Base-by-base conservation (phyloP, 2,888 invertebrate genomes). In the Notodonta dromedarius region DNA sequence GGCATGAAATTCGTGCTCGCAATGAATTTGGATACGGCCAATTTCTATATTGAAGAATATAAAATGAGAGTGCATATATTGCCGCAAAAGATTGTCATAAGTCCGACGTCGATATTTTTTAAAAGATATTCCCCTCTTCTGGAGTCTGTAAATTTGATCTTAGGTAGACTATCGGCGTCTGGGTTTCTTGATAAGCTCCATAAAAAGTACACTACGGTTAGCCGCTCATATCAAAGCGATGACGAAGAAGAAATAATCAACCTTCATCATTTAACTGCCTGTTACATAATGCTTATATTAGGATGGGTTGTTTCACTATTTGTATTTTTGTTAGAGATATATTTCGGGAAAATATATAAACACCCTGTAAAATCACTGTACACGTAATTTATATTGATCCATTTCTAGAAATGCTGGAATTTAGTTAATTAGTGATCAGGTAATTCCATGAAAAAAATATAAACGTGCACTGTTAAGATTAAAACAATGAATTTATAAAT, bases 61-160 rank as follows among this genome's bases (percentile, higher is more conserved):
- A 78, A 78, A 14, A 64, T 80, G 12, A 65, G 69, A 0, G 70
- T 89, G 51, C 83, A 88, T 60, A 79, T 89, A 48, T 62, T 91
- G 56, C 74, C 82, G 0, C 76, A 86, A 59, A 79, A 63, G 61
- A 66, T 92, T n/a, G 61, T 84, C 0, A 73, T 64, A 14, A 82
- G 79, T 60, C 91, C 90, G 0, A 74, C 81, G 0, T 87, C 84
- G 2, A 63, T 91, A 70, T 91, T 85, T 74, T 89, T 87, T 46
- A 91, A 91, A 67, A 91, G 88, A 62, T 87, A 78, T 67, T 91
- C 90, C 7, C 87, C 89, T 4, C 73, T 92, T 5, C 73, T 60
- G 0, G 60, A 69, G 1, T 60, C 87, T 0, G 63, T 91, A 0
- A 82, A 87, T 70, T 44, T 59, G n/a, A 66, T 88, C 44, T 71